Percentiles rank a stretch among this genome's conserved stretches.
phyloP scores from a whole-genome alignment of 2,113 vertebrate genomes.

The Hucho hucho region DNA sequence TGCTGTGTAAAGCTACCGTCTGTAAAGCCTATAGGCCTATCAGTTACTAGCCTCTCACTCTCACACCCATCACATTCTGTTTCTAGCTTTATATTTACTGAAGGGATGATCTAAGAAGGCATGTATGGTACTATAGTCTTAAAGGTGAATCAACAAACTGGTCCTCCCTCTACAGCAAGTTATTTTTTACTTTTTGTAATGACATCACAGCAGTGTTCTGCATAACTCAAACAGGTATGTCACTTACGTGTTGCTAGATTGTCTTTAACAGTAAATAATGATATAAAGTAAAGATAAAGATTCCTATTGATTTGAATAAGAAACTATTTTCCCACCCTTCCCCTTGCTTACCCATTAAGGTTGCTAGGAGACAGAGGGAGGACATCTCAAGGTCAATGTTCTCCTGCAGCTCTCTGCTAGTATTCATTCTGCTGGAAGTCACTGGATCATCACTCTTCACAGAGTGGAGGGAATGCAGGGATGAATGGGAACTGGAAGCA shows the following conservation, averaged over 20 bases:
- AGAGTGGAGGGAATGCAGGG: conserved; percentile 69
- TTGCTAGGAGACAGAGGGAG: conserved; percentile 95
- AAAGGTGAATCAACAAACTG: not conserved
- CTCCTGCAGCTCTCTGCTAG: conserved; percentile 86
- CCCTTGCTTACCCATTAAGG: conserved; percentile 90
- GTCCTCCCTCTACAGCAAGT: too few relatives aligned
- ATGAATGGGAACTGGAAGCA: conserved; percentile 53
- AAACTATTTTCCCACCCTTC: not conserved
- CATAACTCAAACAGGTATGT: too few relatives aligned
- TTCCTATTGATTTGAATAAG: too few relatives aligned
- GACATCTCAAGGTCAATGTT: conserved; percentile 98
- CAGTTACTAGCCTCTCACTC: not conserved
- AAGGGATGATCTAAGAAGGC: not conserved
- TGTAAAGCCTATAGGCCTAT: not conserved
- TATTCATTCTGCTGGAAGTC: conserved; percentile 71
- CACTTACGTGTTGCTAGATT: too few relatives aligned
- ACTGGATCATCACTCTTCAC: conserved; percentile 78
- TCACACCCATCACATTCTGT: not conserved
- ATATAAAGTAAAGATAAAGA: too few relatives aligned
- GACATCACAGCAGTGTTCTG: too few relatives aligned
- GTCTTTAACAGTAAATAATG: too few relatives aligned
- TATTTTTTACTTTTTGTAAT: too few relatives aligned
- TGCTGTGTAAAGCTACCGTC: not conserved
- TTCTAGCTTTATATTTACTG: not conserved
- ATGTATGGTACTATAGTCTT: not conserved